These are phyloP conservation scores for Aurelia sp. DNA, from an alignment of 30 jellyfish, hydroid and myxozoan species.

Conservation along the genomic window DNA sequence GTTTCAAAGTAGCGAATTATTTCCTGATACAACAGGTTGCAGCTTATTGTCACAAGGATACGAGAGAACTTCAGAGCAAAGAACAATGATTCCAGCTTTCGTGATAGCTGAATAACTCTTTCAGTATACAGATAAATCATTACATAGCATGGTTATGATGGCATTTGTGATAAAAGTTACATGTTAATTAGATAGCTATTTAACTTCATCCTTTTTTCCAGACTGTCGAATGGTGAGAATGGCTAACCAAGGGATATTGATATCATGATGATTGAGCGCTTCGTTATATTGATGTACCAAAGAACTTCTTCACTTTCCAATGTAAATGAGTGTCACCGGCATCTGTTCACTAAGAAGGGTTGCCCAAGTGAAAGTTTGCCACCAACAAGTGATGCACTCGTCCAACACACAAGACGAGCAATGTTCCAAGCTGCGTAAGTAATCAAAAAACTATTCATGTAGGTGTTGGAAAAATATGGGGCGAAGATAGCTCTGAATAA, in stretches of 20 bases:
- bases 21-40: background rate
- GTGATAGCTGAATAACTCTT: background rate
- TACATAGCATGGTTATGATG: background rate
- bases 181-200: background rate
- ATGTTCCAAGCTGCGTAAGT: conserved; percentile 30
- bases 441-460: background rate
- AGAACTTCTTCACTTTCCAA: background rate
- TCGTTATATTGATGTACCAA: conserved; percentile 29
- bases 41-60: background rate
- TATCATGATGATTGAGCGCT: conserved; percentile 16
- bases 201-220: background rate
- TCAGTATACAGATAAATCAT: background rate
- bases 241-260: conserved; percentile 3
- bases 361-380: conserved; percentile 29
- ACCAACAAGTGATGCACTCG: conserved; percentile 23
- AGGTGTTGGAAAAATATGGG: background rate
- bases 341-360: conserved; percentile 35
- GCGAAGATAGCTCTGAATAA: background rate
- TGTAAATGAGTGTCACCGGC: conserved; percentile 1
- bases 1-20: background rate
- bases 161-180: background rate
- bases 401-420: conserved; percentile 33
- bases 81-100: background rate
- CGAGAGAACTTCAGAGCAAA: conserved; percentile 1
- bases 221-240: conserved; percentile 21